Percentiles rank a stretch among this genome's conserved stretches.
Conservation (phyloP, 2,888 invertebrate genomes). For the Eudasyphora cyanicolor region DNA sequence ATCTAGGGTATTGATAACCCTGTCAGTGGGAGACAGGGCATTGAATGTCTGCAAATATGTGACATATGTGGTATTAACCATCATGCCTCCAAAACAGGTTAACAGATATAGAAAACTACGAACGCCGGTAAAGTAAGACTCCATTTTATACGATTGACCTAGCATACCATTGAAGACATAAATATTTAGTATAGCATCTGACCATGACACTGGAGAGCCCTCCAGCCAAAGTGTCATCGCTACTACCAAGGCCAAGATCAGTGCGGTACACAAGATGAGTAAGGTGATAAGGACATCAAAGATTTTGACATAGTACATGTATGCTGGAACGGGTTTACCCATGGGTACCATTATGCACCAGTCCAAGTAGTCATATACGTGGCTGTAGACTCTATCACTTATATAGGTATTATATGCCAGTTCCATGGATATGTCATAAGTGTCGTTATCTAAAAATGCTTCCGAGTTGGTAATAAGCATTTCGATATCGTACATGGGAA, state of each 20-base stretch:
- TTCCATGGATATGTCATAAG: conserved; percentile 54
- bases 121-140: conserved; percentile 46
- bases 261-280: conserved; percentile 26
- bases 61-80: conserved; percentile 65
- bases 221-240: conserved; percentile 31
- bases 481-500: background rate
- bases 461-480: background rate
- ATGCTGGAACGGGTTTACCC: conserved; percentile 60
- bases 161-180: conserved; percentile 58
- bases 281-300: conserved; percentile 33
- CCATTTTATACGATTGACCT: conserved; percentile 59
- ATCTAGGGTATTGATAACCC: conserved; percentile 47
- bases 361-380: conserved; percentile 40
- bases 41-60: conserved; percentile 66
- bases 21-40: conserved; percentile 58
- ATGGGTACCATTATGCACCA: conserved; percentile 55
- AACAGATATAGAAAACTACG: conserved; percentile 62
- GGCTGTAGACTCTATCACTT: conserved; percentile 22
- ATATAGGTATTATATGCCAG: background rate
- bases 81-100: conserved; percentile 63
- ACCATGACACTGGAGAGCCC: background rate
- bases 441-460: conserved; percentile 24
- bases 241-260: conserved; percentile 49
- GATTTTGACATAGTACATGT: conserved; percentile 59
- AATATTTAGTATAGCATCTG: conserved; percentile 48